A percentile compares a stretch with the other conserved stretches of the same genome.
phyloP scores from a whole-genome alignment of 2,888 invertebrate genomes.

The Leptarthrus brevirostris region DNA sequence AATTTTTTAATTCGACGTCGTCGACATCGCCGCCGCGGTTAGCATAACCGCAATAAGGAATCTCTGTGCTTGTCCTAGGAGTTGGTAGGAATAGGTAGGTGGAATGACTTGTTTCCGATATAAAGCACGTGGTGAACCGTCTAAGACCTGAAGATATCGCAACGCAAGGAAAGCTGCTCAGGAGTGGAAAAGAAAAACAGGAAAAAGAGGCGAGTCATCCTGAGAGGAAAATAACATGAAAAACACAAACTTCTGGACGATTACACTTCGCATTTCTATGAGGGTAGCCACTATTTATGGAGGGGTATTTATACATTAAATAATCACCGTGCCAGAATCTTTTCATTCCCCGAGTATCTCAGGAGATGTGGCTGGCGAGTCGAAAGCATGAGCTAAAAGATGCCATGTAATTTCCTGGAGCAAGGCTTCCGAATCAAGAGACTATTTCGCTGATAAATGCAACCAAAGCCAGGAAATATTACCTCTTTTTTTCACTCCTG shows the following conservation, averaged over 20 bases:
- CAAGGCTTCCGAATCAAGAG: neutral
- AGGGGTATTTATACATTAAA: conserved; percentile 30
- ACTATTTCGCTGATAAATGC: too few species aligned
- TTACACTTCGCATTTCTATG: conserved; percentile 27
- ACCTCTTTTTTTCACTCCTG: too few species aligned
- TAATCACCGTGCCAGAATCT: conserved; percentile 6
- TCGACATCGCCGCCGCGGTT: neutral
- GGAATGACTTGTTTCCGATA: conserved; percentile 41
- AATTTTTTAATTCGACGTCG: conserved; percentile 40
- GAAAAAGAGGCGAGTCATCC: conserved; percentile 20
- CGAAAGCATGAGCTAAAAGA: neutral
- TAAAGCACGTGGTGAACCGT: conserved; percentile 26
- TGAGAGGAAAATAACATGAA: conserved; percentile 38
- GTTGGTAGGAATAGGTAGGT: neutral
- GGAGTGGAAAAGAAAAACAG: conserved; percentile 9
- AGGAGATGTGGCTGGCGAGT: neutral
- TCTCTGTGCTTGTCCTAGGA: neutral
- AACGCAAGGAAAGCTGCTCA: neutral
- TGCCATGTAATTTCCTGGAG: neutral
- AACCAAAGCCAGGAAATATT: too few species aligned
- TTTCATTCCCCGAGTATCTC: conserved; percentile 11
- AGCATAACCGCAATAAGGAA: conserved; percentile 9
- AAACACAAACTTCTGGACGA: conserved; percentile 46
- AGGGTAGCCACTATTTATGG: conserved; percentile 40
- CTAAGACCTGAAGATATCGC: conserved; percentile 19